Conservation (phyloP, 1,140 invertebrate genomes). For the Argopecten irradians region DNA sequence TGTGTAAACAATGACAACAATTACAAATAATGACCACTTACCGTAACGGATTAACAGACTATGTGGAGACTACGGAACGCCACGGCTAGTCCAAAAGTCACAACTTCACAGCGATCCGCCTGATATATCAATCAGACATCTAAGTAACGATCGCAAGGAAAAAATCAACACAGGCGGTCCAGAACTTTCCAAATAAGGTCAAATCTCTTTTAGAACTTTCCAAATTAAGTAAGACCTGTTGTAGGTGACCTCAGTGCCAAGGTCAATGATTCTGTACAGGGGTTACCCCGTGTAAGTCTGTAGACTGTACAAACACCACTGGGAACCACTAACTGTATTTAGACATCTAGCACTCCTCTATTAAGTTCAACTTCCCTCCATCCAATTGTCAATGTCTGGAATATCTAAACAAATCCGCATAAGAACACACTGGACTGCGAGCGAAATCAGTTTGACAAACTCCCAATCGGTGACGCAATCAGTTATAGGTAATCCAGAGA, state of each 20-base stretch:
- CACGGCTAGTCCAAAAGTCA: neutral
- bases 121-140: neutral
- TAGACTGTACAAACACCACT: neutral
- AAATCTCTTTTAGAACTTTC: neutral
- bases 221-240: too few relatives aligned
- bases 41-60: neutral
- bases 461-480: neutral
- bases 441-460: neutral
- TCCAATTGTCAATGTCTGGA: neutral
- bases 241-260: too few relatives aligned
- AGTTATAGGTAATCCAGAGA: neutral
- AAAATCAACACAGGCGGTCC: neutral
- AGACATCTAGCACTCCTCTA: neutral
- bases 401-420: neutral
- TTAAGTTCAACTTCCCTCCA: neutral
- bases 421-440: too few relatives aligned
- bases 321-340: neutral
- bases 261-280: neutral
- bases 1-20: neutral
- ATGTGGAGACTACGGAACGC: neutral
- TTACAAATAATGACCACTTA: neutral
- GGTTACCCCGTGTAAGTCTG: neutral
- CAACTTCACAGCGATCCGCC: neutral
- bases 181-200: constrained; percentile 8
- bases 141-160: neutral